Evolutionary conservation across 2,888 invertebrate genomes (phyloP), one percentile per base, ranked within the genome.

Genomic region (Kryphioiulus occultus): DNA sequence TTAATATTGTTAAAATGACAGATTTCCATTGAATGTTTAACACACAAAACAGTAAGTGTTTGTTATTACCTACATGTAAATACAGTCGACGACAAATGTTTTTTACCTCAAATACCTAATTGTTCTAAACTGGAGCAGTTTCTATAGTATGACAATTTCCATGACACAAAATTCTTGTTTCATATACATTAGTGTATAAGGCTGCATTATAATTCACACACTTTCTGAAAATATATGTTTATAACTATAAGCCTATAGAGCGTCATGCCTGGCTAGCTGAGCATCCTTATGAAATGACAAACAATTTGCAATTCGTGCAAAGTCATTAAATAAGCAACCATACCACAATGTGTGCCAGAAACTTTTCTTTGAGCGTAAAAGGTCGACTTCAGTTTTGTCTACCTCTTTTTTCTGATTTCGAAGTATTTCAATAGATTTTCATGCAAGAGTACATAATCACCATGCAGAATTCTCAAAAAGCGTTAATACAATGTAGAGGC

Each of bases 281-380:
- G 59, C 22, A 59, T 22, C 59, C 59, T 59, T 59, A 59, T 59
- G 59, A n/a, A 59, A 59, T 59, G n/a, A 22, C 59, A 59, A 59
- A n/a, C 59, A 59, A 59, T 22, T 59, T 59, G 59, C 59, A 59
- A 59, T 59, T 59, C 59, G n/a, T 59, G 59, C 59, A 22, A 59
- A 59, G 59, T 59, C 59, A 59, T 59, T 22, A 22, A n/a, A 59
- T 22, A 59, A 22, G 59, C 59, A 59, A n/a, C 59, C 59, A 15
- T 59, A 59, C n/a, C 22, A 59, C 17, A n/a, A n/a, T 22, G 7
- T 59, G 59, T 59, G 5, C 59, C 59, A 59, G 59, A 59, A 59
- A 59, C 22, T 22, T 59, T 59, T 59, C 59, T 59, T 59, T 9
- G 59, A 59, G n/a, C n/a, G 17, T n/a, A 59, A 59, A 59, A 22